Conservation (phyloP, 2,797 vertebrate genomes). For the Leptodactylus fallax region DNA sequence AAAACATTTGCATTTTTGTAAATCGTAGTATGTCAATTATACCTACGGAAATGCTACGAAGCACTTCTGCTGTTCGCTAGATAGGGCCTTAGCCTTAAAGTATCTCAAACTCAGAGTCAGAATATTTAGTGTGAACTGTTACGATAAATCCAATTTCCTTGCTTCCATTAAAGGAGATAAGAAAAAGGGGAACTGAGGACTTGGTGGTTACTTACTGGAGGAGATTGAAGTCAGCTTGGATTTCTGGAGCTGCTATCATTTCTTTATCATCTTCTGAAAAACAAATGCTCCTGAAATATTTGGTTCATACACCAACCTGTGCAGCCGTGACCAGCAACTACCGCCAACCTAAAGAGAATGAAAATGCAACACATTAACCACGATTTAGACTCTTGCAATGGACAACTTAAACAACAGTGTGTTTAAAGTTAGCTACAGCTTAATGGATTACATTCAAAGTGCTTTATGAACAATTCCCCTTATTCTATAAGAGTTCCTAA, state of each 20-base stretch:
- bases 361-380: background rate
- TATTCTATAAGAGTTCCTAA: no score
- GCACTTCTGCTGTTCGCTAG: no score
- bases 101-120: no score
- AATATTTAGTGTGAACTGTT: no score
- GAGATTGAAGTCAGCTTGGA: conserved; percentile 94
- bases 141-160: no score
- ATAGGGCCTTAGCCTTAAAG: no score
- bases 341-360: background rate
- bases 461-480: background rate
- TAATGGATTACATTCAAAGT: background rate
- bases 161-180: no score
- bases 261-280: conserved; percentile 98
- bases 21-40: no score
- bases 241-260: conserved; percentile 99
- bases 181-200: background rate
- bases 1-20: no score
- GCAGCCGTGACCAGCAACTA: conserved; percentile 1
- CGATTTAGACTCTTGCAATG: background rate
- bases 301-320: conserved; percentile 81
- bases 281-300: conserved; percentile 87
- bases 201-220: conserved; percentile 85
- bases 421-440: background rate
- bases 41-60: no score
- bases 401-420: background rate